Evolutionary conservation across 2,888 invertebrate genomes (phyloP).

Genomic region (Ophion ventricosus): DNA sequence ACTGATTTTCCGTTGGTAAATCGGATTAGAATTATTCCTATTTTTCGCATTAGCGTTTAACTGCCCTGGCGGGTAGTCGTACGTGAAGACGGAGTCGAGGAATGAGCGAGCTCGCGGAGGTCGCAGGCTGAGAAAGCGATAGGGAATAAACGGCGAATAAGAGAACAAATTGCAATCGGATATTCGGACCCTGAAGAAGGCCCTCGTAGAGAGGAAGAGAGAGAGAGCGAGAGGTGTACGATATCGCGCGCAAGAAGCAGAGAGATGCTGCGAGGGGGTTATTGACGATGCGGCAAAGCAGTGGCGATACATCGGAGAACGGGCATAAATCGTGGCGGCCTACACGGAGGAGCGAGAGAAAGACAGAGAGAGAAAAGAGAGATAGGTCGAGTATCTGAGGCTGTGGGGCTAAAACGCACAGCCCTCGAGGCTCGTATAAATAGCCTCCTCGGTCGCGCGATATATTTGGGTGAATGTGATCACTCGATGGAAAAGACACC

Average conservation of each 20-base stretch:
- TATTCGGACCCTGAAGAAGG: slow-evolving; percentile 76
- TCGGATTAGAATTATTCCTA: neutral
- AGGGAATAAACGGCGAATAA: slow-evolving; percentile 71
- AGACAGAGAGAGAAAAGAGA: neutral
- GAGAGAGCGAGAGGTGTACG: slow-evolving; percentile 70
- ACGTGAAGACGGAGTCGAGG: slow-evolving; percentile 31
- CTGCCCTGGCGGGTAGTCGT: slow-evolving; percentile 13
- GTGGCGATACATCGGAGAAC: slow-evolving; percentile 77
- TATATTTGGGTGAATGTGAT: slow-evolving; percentile 45
- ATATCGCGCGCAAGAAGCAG: slow-evolving; percentile 72
- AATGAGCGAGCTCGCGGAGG: slow-evolving; percentile 37
- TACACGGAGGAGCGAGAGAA: slow-evolving; percentile 48
- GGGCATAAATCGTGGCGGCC: slow-evolving; percentile 74
- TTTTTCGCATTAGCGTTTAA: neutral
- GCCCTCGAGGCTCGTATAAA: slow-evolving; percentile 22
- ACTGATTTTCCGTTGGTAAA: neutral
- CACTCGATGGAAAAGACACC: slow-evolving; percentile 54
- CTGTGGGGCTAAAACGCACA: slow-evolving; percentile 40
- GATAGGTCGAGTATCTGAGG: slow-evolving; percentile 22
- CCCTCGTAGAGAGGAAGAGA: slow-evolving; percentile 54
- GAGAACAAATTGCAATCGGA: slow-evolving; percentile 80
- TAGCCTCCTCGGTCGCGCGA: slow-evolving; percentile 30
- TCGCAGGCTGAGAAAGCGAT: slow-evolving; percentile 24
- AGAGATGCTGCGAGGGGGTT: slow-evolving; percentile 67
- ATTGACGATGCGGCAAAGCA: slow-evolving; percentile 77